Base-by-base conservation (phyloP, 2,113 vertebrate species). In the Ctenodactylus gundi region DNA sequence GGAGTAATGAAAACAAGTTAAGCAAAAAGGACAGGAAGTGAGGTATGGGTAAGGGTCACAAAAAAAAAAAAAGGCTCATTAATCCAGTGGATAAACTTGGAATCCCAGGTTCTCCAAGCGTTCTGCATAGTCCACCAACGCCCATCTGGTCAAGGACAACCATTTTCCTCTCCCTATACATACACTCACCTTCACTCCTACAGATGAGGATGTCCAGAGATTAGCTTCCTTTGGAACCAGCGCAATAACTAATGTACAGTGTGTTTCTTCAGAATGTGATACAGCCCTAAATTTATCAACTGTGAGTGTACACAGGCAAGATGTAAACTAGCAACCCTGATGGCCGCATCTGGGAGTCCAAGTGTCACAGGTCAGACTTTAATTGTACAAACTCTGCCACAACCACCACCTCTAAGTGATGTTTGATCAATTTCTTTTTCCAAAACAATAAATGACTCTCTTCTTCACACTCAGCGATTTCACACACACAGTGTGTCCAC, bases 1-100 rank as follows among this genome's bases (percentile, higher is more conserved):
- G 10, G 0, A 77, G 36, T n/a, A 64, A 39, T n/a, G 64, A 76
- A 70, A 85, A 85, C n/a, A 76, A 85, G 87, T 27, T 1, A 1
- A 46, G 57, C 53, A 70, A 86, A 90, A 65, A 23, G 67, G 41
- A 91, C 91, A 70, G 91, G 58, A 91, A 94, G 39, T 55, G 46
- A 94, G 62, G 34, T 51, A 34, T 14, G 18, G 17, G 20, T 21
- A 13, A 84, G 36, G 2, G n/a, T n/a, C n/a, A n/a, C 46, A 72
- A 15, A 55, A n/a, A 57, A 68, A 39, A 57, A 76, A 41, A 57
- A 60, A n/a, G 57, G 53, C 4, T 5, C 34, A 65, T 10, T 36
- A 60, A 68, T 51, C 41, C 17, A 62, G 34, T 10, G 31, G 58
- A 58, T 73, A 80, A 67, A 85, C 92, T 2, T 34, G 39, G 72